Evolutionary conservation across 2,888 invertebrate species (phyloP).

Genomic region (Diarsia mendica): DNA sequence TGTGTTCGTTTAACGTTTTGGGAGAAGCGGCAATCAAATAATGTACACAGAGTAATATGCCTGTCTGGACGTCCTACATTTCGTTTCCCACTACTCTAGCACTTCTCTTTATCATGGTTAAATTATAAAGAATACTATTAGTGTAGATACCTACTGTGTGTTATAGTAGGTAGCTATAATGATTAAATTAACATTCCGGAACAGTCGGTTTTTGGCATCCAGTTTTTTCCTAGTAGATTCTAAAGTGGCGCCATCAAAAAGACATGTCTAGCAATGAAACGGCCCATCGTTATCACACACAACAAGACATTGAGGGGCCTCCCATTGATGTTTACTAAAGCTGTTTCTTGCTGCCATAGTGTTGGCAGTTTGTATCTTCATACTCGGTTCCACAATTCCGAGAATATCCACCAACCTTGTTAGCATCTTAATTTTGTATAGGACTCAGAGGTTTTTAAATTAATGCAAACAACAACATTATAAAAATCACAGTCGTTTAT

Average conservation of each 20-base stretch:
- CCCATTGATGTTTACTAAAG: neutral
- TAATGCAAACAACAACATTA: conserved; percentile 70
- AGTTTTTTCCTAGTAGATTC: neutral
- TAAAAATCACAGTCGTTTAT: conserved; percentile 91
- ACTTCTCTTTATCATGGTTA: neutral
- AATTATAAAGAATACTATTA: neutral
- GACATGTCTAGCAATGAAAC: neutral
- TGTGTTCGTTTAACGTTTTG: too few species aligned
- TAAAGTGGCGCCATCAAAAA: neutral
- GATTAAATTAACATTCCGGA: neutral
- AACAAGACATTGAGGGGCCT: neutral
- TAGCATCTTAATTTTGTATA: neutral
- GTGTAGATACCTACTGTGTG: neutral
- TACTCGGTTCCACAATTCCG: neutral
- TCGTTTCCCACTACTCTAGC: neutral
- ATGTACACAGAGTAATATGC: too few species aligned
- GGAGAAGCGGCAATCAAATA: too few species aligned
- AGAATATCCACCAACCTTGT: neutral
- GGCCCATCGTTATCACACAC: neutral
- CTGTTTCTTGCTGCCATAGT: neutral
- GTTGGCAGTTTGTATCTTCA: neutral
- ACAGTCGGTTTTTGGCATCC: neutral
- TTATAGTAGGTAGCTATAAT: neutral
- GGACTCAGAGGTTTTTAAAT: neutral
- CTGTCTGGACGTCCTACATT: neutral